Percentiles rank a stretch among this genome's conserved stretches.
Conservation (phyloP, 2,113 vertebrate genomes). For the Hiodon tergisus region DNA sequence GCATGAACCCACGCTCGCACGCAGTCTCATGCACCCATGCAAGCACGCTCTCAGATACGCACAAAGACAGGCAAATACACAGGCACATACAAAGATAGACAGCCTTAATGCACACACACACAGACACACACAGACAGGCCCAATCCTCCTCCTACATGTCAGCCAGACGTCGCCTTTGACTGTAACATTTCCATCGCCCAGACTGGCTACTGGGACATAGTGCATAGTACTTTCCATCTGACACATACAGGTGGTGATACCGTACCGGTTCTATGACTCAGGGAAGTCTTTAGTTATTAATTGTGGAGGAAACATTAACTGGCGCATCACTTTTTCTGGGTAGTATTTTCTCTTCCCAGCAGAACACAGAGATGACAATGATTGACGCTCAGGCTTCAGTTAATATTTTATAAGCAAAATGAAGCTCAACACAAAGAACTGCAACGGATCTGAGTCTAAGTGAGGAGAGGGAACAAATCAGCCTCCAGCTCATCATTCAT, state of each 20-base stretch:
- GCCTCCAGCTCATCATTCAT: background rate
- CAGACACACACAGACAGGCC: background rate
- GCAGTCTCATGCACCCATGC: conserved; percentile 1
- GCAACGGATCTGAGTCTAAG: background rate
- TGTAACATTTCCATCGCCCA: too few species aligned
- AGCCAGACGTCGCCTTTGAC: too few species aligned
- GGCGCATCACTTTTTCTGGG: background rate
- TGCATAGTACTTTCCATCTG: background rate
- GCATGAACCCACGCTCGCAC: background rate
- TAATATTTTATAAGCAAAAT: background rate
- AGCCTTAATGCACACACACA: background rate
- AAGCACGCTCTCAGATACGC: background rate
- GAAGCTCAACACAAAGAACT: background rate
- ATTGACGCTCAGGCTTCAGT: background rate
- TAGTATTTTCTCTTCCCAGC: background rate
- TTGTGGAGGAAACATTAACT: background rate
- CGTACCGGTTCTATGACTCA: background rate
- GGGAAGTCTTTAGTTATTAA: background rate
- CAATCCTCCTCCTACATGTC: too few species aligned
- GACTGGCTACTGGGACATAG: background rate
- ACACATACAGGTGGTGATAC: background rate
- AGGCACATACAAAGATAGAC: conserved; percentile 4
- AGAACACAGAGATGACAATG: background rate
- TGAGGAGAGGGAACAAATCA: background rate
- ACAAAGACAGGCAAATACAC: background rate